Evolutionary conservation across 2,888 invertebrate species (phyloP).

Genomic region (Apotomis betuletana): DNA sequence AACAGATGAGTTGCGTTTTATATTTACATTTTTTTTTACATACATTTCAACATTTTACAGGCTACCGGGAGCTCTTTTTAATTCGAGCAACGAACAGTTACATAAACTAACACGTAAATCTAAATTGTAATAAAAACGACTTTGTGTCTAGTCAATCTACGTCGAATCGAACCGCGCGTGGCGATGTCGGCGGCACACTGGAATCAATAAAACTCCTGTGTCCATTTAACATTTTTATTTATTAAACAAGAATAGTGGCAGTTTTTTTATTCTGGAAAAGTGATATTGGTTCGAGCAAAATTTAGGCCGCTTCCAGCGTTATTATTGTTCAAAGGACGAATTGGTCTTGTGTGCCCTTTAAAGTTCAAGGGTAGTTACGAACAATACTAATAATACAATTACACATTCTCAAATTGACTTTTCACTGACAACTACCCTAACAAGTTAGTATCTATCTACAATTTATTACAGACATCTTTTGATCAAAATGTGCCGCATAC

Average conservation of each 20-base stretch:
- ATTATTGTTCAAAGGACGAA: constrained; percentile 76
- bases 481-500: constrained; percentile 46
- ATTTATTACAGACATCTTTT: constrained; percentile 65
- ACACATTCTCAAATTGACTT: constrained; percentile 71
- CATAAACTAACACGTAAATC: constrained; percentile 83
- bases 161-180: constrained; percentile 61
- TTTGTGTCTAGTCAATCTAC: constrained; percentile 75
- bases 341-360: constrained; percentile 71
- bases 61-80: constrained; percentile 83
- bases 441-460: constrained; percentile 68
- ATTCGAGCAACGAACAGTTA: constrained; percentile 84
- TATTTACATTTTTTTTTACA: constrained; percentile 82
- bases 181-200: constrained; percentile 71
- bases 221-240: constrained; percentile 55
- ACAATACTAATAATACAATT: constrained; percentile 60
- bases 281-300: constrained; percentile 69
- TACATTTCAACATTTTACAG: constrained; percentile 83
- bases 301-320: constrained; percentile 77
- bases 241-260: constrained; percentile 73
- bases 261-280: constrained; percentile 62
- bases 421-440: constrained; percentile 70
- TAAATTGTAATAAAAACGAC: constrained; percentile 82
- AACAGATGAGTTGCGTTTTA: constrained; percentile 74
- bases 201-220: constrained; percentile 81
- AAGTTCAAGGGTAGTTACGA: constrained; percentile 51